A percentile compares a stretch with the other conserved stretches of the same genome.
phyloP scores from a whole-genome alignment of 1,140 invertebrate species.

The Zaprionus capensis region DNA sequence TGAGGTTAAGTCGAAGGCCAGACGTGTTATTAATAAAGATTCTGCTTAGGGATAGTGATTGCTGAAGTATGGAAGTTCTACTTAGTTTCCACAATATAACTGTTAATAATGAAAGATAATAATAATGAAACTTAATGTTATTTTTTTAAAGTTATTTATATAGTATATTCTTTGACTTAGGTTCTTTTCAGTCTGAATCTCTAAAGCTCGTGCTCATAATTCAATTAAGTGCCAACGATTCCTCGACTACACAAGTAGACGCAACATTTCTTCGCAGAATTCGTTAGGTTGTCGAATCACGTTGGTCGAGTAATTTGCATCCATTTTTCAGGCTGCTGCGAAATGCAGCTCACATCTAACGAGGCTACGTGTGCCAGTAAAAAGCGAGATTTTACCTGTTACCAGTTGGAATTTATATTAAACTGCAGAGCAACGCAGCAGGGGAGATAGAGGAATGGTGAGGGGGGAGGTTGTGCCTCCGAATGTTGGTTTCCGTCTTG shows the following conservation, averaged over 20 bases:
- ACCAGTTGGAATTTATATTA: constrained; percentile 74
- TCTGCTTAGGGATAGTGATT: too few species aligned
- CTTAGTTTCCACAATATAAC: too few species aligned
- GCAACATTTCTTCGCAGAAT: constrained; percentile 25
- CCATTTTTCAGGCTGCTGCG: constrained; percentile 38
- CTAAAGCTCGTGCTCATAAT: neutral
- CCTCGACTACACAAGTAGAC: neutral
- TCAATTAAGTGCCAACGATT: neutral
- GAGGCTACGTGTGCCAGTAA: constrained; percentile 57
- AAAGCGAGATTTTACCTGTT: constrained; percentile 69
- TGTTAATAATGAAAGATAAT: too few species aligned
- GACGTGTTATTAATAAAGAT: too few species aligned
- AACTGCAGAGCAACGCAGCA: constrained; percentile 46
- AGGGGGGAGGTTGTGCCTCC: neutral
- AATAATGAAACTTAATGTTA: too few species aligned
- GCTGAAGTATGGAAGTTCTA: too few species aligned
- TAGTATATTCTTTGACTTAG: too few species aligned
- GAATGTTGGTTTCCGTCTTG: constrained; percentile 23
- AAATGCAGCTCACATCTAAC: constrained; percentile 62
- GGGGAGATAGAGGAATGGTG: neutral
- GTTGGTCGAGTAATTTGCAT: constrained; percentile 65
- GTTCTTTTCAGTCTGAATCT: too few species aligned
- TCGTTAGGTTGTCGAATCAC: constrained; percentile 57
- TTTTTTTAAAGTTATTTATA: too few species aligned
- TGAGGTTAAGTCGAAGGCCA: too few species aligned